Evolutionary conservation across 2,113 vertebrate genomes (phyloP).

Genomic region (Pungitius pungitius): DNA sequence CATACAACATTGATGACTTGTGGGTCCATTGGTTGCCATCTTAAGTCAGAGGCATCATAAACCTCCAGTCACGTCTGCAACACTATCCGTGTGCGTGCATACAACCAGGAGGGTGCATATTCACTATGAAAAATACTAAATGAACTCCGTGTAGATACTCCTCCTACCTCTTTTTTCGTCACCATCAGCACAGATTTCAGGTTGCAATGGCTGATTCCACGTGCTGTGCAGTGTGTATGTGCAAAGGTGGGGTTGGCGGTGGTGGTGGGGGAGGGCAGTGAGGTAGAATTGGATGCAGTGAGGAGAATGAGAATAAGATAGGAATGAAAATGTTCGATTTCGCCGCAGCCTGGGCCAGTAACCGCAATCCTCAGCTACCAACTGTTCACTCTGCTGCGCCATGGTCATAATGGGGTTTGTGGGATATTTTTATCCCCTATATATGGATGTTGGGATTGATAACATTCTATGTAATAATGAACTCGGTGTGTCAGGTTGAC

Average conservation of each 20-base stretch:
- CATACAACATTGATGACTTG: constrained; percentile 70
- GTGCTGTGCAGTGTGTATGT: too few species aligned
- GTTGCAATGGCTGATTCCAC: neutral
- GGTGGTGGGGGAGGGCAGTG: neutral
- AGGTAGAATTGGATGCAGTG: constrained; percentile 27
- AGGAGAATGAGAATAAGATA: constrained; percentile 36
- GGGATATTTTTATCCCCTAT: too few species aligned
- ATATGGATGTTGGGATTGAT: too few species aligned
- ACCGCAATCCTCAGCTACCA: neutral
- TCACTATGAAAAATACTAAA: neutral
- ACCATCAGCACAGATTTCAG: constrained; percentile 13
- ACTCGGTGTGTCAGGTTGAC: too few species aligned
- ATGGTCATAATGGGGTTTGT: constrained; percentile 69
- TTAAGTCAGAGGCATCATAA: neutral
- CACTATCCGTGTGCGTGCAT: neutral
- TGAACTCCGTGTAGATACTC: neutral
- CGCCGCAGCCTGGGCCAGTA: constrained; percentile 6
- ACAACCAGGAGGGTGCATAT: neutral
- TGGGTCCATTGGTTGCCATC: constrained; percentile 29
- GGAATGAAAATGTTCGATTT: constrained; percentile 29
- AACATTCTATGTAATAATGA: too few species aligned
- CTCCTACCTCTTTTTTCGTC: neutral
- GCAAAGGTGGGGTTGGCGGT: too few species aligned
- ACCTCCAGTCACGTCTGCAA: neutral
- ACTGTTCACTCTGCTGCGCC: constrained; percentile 62